Evolutionary conservation across 2,797 vertebrate species (phyloP), one percentile per base, ranked within the genome.

Genomic region (Xiphophorus birchmanni): DNA sequence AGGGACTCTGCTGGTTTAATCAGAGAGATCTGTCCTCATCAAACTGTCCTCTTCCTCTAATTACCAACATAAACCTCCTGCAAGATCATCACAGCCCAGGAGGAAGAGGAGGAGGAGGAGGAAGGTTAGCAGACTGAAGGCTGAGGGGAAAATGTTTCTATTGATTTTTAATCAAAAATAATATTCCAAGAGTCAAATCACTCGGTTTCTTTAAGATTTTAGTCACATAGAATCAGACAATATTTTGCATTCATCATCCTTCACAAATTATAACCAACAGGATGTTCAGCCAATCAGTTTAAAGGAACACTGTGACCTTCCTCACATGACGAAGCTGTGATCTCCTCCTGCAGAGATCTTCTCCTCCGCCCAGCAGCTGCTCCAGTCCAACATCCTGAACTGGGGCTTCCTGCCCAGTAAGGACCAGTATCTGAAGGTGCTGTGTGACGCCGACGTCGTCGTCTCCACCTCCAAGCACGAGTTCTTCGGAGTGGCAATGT

Each of bases 401-500:
- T 99, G 98, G 98, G 98, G 98, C 85, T 99, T 96, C 92, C 95
- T 97, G 92, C 86, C 97, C 92, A 96, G 94, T 90, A 97, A 94
- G 92, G 96, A 97, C 21, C 95, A 97, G 74, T 99, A 98, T 95
- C 95, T 98, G 92, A 92, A 58, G 85, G 96, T 95, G 10, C 94
- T 99, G 84, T 97, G 97, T 91, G 80, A 93, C 86, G 97, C 98
- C 5, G 98, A 99, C 85, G 97, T 99, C 86, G 98, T 98, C 84
- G 81, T 99, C 93, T 99, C 98, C 67, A 99, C 98, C 48, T 97
- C 98, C 92, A 97, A 95, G 84, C 98, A 99, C 9, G 98, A 99
- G 94, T 99, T 99, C 96, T 99, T 99, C 82, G 98, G 98, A 7
- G 98, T 99, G 76, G 97, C 98, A 78, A 97, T 99, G 98, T 99